Percentiles rank a stretch among this genome's conserved stretches.
Conservation (phyloP, 2,113 vertebrate genomes). For the Pseudorasbora parva region DNA sequence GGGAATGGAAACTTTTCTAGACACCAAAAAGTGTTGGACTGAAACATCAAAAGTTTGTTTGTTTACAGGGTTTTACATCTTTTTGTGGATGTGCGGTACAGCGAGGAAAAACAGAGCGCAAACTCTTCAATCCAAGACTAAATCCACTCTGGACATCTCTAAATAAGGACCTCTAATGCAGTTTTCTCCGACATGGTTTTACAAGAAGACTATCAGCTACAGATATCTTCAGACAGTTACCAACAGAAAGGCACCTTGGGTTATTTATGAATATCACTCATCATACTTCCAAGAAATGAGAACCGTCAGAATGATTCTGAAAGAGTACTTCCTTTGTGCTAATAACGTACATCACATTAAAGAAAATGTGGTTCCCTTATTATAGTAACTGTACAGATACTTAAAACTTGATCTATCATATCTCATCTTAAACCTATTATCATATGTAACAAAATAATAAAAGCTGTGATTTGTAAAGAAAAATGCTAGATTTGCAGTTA, state of each 20-base stretch:
- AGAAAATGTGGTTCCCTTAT: neutral
- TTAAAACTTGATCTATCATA: neutral
- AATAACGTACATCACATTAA: neutral
- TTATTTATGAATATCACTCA: neutral
- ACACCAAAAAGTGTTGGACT: neutral
- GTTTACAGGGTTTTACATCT: constrained; percentile 71
- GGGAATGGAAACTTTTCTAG: neutral
- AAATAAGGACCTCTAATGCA: neutral
- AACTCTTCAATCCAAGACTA: constrained; percentile 17
- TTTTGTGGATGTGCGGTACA: constrained; percentile 68
- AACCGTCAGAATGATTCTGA: neutral
- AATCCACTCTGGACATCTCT: neutral
- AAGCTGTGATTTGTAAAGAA: neutral
- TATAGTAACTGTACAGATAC: neutral
- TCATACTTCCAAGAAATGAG: neutral
- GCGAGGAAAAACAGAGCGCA: constrained; percentile 54
- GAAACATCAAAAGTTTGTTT: constrained; percentile 20
- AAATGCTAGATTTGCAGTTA: neutral
- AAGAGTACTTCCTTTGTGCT: neutral
- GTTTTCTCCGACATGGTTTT: neutral
- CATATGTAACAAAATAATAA: neutral
- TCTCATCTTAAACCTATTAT: neutral
- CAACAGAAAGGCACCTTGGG: neutral
- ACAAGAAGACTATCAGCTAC: neutral
- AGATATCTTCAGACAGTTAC: neutral